phyloP scores from a whole-genome alignment of 2,888 invertebrate genomes.

The Tetheella fluctuosa region DNA sequence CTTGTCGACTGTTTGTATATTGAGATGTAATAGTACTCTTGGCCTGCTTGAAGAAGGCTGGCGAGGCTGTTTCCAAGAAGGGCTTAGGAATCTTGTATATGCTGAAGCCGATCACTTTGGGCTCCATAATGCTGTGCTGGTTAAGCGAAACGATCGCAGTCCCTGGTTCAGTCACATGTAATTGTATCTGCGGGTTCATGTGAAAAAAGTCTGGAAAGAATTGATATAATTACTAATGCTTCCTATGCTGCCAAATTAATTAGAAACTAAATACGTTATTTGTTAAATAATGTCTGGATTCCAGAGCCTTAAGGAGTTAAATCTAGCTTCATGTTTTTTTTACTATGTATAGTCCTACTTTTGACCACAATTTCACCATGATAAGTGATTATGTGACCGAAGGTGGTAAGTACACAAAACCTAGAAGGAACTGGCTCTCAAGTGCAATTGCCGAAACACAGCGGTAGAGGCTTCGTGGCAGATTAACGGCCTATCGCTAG shows the following conservation, averaged over 20 bases:
- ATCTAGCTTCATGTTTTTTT: too few species aligned
- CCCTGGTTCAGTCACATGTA: constrained; percentile 87
- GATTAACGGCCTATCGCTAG: too few species aligned
- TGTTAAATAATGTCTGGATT: too few species aligned
- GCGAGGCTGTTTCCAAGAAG: constrained; percentile 89
- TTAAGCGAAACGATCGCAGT: constrained; percentile 91
- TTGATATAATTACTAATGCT: not conserved
- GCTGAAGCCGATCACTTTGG: constrained; percentile 96
- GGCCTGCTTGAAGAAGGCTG: constrained; percentile 92
- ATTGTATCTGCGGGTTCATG: constrained; percentile 95
- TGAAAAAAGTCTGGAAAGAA: constrained; percentile 90
- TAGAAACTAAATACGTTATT: not conserved
- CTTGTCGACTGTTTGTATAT: constrained; percentile 96
- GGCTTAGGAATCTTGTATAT: constrained; percentile 90
- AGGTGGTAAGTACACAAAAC: too few species aligned
- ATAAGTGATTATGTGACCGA: too few species aligned
- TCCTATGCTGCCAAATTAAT: not conserved
- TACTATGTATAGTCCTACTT: too few species aligned
- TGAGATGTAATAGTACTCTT: constrained; percentile 95
- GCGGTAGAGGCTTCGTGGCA: too few species aligned
- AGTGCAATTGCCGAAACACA: too few species aligned
- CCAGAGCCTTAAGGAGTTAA: too few species aligned
- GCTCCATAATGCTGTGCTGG: constrained; percentile 96
- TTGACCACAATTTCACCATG: too few species aligned
- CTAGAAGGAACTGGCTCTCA: too few species aligned